phyloP scores from a whole-genome alignment of 2,888 invertebrate species.

The Octonoba sinensis region DNA sequence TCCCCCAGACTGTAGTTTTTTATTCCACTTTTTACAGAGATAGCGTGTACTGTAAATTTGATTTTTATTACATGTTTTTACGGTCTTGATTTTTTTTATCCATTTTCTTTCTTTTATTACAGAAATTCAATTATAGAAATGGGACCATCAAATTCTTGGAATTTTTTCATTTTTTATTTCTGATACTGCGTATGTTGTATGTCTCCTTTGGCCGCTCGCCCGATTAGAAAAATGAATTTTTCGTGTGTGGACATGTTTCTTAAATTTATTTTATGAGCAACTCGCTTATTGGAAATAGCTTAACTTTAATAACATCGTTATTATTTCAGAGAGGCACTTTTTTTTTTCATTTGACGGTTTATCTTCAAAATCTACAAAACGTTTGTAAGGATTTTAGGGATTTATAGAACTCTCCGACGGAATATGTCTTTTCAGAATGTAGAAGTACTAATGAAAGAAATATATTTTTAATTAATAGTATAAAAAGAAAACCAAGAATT shows the following conservation, averaged over 20 bases:
- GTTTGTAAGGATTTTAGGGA: no score
- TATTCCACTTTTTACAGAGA: conserved; percentile 36
- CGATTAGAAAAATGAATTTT: conserved; percentile 57
- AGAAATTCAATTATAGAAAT: conserved; percentile 63
- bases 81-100: conserved; percentile 26
- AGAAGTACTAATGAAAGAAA: no score
- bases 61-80: conserved; percentile 63
- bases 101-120: conserved; percentile 29
- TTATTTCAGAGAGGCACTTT: background rate
- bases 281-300: conserved; percentile 51
- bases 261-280: conserved; percentile 54
- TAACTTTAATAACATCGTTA: conserved; percentile 43
- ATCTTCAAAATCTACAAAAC: background rate
- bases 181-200: conserved; percentile 26
- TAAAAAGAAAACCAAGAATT: no score
- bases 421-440: no score
- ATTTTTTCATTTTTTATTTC: conserved; percentile 45
- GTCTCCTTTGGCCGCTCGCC: conserved; percentile 34
- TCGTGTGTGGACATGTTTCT: conserved; percentile 47
- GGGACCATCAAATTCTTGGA: conserved; percentile 59
- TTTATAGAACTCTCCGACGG: no score
- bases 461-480: no score
- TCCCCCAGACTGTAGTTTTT: conserved; percentile 9
- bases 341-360: background rate
- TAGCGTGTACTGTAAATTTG: conserved; percentile 62